phyloP scores from a whole-genome alignment of 2,888 invertebrate genomes.

The Ceriagrion tenellum region DNA sequence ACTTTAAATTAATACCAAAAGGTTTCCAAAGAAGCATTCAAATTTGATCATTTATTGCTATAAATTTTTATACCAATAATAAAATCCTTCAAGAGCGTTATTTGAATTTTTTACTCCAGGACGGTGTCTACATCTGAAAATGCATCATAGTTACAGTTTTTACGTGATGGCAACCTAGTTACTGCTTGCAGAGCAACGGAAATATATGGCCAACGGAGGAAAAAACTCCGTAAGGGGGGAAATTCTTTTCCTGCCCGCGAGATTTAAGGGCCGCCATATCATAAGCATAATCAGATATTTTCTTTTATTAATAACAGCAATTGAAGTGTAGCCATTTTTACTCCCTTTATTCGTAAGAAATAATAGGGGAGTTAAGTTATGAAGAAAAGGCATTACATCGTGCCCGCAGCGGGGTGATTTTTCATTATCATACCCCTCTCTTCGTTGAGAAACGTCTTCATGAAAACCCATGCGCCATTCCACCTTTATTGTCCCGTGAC shows the following conservation, averaged over 20 bases:
- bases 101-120: too few species aligned
- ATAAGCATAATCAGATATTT: neutral
- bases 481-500: conserved; percentile 18
- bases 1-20: too few species aligned
- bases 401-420: neutral
- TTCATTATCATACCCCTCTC: conserved; percentile 24
- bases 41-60: too few species aligned
- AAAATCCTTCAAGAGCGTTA: too few species aligned
- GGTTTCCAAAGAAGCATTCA: too few species aligned
- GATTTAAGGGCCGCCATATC: neutral
- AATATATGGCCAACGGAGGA: neutral
- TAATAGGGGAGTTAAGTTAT: neutral
- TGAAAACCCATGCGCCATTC: neutral
- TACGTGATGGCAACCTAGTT: too few species aligned
- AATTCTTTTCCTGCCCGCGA: neutral
- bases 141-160: too few species aligned
- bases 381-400: neutral
- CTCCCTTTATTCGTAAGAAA: conserved; percentile 3
- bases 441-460: neutral
- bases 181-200: neutral
- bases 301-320: neutral
- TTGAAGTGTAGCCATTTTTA: neutral
- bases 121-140: too few species aligned
- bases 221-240: neutral
- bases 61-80: too few species aligned